Evolutionary conservation across 2,113 vertebrate species (phyloP).

Genomic region (Synchiropus splendidus): DNA sequence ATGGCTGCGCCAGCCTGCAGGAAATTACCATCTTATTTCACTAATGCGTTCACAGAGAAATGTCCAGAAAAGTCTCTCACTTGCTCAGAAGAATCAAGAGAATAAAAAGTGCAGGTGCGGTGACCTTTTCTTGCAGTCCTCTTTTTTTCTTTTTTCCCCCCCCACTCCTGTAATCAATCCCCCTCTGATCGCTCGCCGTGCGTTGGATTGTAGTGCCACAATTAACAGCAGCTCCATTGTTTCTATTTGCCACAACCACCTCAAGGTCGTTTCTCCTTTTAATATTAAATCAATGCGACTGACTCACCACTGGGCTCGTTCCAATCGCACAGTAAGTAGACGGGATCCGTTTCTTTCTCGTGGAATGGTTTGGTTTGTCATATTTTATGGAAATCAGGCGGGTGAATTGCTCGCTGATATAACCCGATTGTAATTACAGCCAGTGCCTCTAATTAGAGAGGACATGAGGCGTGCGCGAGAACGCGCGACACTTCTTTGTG

Average conservation of each 20-base stretch:
- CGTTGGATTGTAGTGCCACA: slow-evolving; percentile 61
- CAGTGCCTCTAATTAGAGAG: slow-evolving; percentile 45
- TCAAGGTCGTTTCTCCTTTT: slow-evolving; percentile 59
- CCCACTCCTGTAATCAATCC: slow-evolving; percentile 67
- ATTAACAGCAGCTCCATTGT: slow-evolving; percentile 64
- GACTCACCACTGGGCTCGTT: slow-evolving; percentile 3
- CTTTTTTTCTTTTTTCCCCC: no score
- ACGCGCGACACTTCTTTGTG: slow-evolving; percentile 15
- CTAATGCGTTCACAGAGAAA: slow-evolving; percentile 59
- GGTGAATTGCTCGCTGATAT: slow-evolving; percentile 27
- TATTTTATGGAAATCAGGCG: slow-evolving; percentile 7
- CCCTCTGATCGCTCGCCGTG: slow-evolving; percentile 58
- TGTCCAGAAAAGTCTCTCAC: slow-evolving; percentile 14
- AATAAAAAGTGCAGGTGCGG: slow-evolving; percentile 57
- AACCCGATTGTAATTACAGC: slow-evolving; percentile 31
- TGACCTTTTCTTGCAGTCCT: slow-evolving; percentile 74
- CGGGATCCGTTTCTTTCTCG: slow-evolving; percentile 28
- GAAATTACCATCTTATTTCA: slow-evolving; percentile 66
- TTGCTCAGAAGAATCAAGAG: slow-evolving; percentile 22
- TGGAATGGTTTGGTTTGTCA: slow-evolving; percentile 3
- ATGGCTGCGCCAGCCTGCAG: slow-evolving; percentile 45
- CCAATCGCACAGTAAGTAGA: slow-evolving; percentile 40
- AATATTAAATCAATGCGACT: slow-evolving; percentile 61
- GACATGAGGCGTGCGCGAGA: slow-evolving; percentile 23
- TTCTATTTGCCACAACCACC: slow-evolving; percentile 54